Evolutionary conservation across 92 coral and sea anemone species (phyloP), one percentile per base, ranked within the genome.

Genomic region (Siderastrea radians): DNA sequence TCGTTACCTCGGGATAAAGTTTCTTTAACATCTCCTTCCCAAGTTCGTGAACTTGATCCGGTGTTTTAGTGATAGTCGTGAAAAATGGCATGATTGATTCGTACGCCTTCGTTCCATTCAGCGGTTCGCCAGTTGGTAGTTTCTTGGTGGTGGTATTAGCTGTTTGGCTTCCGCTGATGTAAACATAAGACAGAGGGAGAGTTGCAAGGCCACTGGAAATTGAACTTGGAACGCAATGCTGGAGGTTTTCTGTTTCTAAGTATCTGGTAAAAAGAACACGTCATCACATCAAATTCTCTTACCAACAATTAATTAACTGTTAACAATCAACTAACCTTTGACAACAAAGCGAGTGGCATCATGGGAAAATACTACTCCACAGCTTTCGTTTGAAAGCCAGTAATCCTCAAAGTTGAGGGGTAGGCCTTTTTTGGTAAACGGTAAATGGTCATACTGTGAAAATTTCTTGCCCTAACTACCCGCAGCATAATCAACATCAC

Each of bases 151-250:
- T 95, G n/a, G 7, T 53, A 45, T 81, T 67, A 9, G 75, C 54
- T 38, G 95, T 94, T 50, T 67, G 76, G 1, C 44, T 77, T 6
- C 98, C 96, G 64, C 93, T 86, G 12, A 79, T 74, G 79, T 88
- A 95, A 49, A 95, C 86, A 54, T 90, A 66, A 3, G 90, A 77
- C 54, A 95, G 77, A 1, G 98, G 98, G 49, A 93, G 93, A 14
- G 81, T 68, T 26, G 90, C 96, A 9, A 95, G 93, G 52, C 98
- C 98, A 72, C 98, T 95, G 47, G 98, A 91, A 63, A 95, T 81
- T 51, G 71, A 78, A 66, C 96, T 95, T 10, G 98, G 98, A 5
- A 95, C 90, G 67, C 98, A 95, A 83, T 93, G 93, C 61, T 78
- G 69, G 57, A 92, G 69, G 44, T 90, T 86, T 15, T 95, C 96